Percentiles rank a stretch among this genome's conserved stretches.
phyloP scores from a whole-genome alignment of 2,888 invertebrate species.

The Gastracanthus pulcherrimus region DNA sequence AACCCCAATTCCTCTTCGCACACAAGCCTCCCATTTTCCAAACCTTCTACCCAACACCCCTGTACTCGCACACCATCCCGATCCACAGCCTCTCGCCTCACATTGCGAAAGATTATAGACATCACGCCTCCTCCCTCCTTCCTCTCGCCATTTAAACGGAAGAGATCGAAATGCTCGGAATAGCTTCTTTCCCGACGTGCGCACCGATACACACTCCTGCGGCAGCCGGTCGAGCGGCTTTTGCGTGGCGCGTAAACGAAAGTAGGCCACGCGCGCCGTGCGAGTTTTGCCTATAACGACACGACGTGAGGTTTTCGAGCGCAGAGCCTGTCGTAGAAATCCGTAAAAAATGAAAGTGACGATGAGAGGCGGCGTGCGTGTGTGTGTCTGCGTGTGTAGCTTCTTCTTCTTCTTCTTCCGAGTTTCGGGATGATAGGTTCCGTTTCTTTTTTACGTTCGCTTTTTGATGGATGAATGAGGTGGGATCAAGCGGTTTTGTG shows the following conservation, averaged over 20 bases:
- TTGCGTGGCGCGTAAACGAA: slow-evolving; percentile 11
- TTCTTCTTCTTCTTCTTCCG: not conserved
- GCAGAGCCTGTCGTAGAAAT: slow-evolving; percentile 15
- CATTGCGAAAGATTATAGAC: slow-evolving; percentile 13
- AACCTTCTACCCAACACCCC: not conserved
- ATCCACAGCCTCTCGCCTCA: not conserved
- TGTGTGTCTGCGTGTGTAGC: not conserved
- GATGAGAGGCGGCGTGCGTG: not conserved
- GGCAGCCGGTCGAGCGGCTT: not conserved
- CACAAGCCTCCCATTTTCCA: too few relatives aligned
- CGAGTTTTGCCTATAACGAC: slow-evolving; percentile 4
- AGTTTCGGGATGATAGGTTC: not conserved
- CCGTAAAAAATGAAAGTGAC: slow-evolving; percentile 46
- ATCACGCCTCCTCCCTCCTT: not conserved
- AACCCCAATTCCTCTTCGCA: too few relatives aligned
- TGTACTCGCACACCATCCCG: not conserved
- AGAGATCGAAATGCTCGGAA: slow-evolving; percentile 31
- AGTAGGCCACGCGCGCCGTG: slow-evolving; percentile 48
- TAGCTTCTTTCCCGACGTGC: not conserved
- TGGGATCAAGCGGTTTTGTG: too few relatives aligned
- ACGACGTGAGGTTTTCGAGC: not conserved
- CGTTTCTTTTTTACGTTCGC: not conserved
- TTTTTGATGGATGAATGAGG: too few relatives aligned
- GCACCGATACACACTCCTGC: not conserved
- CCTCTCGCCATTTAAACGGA: not conserved